phyloP scores from a whole-genome alignment of 2,888 invertebrate genomes.

The Dione vanillae region DNA sequence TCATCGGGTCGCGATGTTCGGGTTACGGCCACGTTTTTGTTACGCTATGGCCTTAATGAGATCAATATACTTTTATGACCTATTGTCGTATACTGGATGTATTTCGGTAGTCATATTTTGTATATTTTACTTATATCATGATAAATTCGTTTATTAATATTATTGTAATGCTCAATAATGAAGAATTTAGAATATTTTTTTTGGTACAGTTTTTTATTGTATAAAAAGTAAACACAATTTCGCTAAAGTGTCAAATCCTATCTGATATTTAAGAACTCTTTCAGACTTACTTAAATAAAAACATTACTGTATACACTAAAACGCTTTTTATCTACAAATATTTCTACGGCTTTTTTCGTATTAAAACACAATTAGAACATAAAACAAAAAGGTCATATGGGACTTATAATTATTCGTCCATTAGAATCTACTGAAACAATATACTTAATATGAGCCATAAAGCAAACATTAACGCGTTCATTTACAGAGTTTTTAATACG shows the following conservation, averaged over 20 bases:
- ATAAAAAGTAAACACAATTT: no score
- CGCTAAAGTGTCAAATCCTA: no score
- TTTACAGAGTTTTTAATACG: constrained; percentile 16
- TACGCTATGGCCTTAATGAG: constrained; percentile 22
- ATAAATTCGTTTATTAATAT: no score
- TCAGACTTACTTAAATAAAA: no score
- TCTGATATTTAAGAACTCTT: no score
- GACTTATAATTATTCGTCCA: constrained; percentile 5
- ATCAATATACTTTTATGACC: constrained; percentile 19
- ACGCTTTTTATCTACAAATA: background rate
- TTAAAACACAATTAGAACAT: background rate
- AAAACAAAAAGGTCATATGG: background rate
- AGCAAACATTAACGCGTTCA: constrained; percentile 27
- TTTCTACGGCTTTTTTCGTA: background rate
- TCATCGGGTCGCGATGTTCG: constrained; percentile 21
- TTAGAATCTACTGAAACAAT: constrained; percentile 9
- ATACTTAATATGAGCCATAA: constrained; percentile 11
- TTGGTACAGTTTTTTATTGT: no score
- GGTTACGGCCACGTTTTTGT: constrained; percentile 18
- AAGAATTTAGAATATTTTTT: no score
- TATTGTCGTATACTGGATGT: background rate
- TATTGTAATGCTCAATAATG: no score
- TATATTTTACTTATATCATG: background rate
- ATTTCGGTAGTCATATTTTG: constrained; percentile 1
- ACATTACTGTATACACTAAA: background rate